Evolutionary conservation across 2,113 vertebrate species (phyloP).

Genomic region (Toxotes jaculatrix): DNA sequence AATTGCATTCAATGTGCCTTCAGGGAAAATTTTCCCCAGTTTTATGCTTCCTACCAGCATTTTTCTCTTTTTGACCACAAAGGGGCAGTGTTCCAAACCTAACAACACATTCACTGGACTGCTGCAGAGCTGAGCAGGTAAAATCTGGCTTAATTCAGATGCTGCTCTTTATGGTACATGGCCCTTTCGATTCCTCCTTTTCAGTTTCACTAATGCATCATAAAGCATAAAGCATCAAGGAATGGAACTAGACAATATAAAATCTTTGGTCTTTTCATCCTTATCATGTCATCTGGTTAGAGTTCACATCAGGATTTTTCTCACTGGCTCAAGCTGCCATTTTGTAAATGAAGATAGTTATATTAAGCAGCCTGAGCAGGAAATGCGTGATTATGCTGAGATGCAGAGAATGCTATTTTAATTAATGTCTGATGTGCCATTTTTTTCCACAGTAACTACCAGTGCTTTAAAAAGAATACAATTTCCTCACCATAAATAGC

Average conservation of each 20-base stretch:
- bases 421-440: conserved; percentile 1
- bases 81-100: conserved; percentile 68
- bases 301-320: conserved; percentile 6
- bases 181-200: neutral
- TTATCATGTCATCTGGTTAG: neutral
- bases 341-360: conserved; percentile 18
- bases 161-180: conserved; percentile 2
- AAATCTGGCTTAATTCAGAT: conserved; percentile 38
- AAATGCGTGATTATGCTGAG: conserved; percentile 18
- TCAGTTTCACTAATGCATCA: neutral
- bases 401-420: conserved; percentile 28
- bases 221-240: neutral
- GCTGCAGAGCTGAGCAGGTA: conserved; percentile 19
- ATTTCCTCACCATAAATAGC: conserved; percentile 51
- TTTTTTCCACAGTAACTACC: conserved; percentile 15
- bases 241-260: too few relatives aligned
- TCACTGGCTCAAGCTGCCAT: neutral
- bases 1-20: neutral
- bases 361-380: neutral
- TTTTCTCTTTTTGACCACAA: conserved; percentile 67
- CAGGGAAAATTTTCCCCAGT: neutral
- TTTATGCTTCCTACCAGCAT: neutral
- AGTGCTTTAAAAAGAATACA: conserved; percentile 30
- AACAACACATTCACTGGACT: conserved; percentile 2
- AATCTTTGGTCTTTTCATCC: conserved; percentile 12